Percentiles rank a stretch among this genome's conserved stretches.
Evolutionary conservation across 2,113 vertebrate species (phyloP).

Genomic region (Sander vitreus): DNA sequence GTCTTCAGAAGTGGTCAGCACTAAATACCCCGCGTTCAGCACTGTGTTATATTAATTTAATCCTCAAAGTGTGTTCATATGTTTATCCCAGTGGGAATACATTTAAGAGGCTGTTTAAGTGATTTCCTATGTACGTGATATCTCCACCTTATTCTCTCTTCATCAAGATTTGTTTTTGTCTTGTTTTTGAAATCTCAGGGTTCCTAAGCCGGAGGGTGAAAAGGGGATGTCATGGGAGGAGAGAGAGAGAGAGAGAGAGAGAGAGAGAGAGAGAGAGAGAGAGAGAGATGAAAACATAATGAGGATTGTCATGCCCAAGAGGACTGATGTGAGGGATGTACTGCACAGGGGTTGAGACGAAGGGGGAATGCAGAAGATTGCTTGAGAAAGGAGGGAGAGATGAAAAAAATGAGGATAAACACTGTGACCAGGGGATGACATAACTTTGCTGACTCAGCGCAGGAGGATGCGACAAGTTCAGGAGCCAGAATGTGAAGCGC

Average conservation of each 20-base stretch:
- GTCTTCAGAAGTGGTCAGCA: conserved; percentile 69
- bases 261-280: conserved; percentile 8
- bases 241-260: conserved; percentile 44
- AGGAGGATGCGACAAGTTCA: conserved; percentile 30
- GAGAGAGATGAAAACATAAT: conserved; percentile 77
- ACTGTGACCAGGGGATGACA: conserved; percentile 55
- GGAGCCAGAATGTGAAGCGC: conserved; percentile 27
- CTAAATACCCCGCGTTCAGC: conserved; percentile 67
- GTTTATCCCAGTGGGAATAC: conserved; percentile 32
- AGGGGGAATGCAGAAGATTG: conserved; percentile 48
- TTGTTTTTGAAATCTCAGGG: neutral
- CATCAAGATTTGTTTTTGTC: neutral
- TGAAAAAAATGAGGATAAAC: conserved; percentile 34
- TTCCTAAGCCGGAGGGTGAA: conserved; percentile 16
- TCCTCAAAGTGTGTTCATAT: conserved; percentile 32
- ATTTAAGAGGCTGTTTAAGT: conserved; percentile 23
- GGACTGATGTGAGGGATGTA: conserved; percentile 63
- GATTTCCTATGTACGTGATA: conserved; percentile 31
- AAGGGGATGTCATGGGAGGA: conserved; percentile 38
- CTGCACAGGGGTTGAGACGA: conserved; percentile 45
- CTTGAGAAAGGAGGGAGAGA: conserved; percentile 21
- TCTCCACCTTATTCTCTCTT: neutral
- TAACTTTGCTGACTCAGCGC: conserved; percentile 52
- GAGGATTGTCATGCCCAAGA: conserved; percentile 67
- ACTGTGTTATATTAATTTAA: conserved; percentile 57